Conservation (phyloP, 2,113 vertebrate genomes). For the Cichladusa arquata region DNA sequence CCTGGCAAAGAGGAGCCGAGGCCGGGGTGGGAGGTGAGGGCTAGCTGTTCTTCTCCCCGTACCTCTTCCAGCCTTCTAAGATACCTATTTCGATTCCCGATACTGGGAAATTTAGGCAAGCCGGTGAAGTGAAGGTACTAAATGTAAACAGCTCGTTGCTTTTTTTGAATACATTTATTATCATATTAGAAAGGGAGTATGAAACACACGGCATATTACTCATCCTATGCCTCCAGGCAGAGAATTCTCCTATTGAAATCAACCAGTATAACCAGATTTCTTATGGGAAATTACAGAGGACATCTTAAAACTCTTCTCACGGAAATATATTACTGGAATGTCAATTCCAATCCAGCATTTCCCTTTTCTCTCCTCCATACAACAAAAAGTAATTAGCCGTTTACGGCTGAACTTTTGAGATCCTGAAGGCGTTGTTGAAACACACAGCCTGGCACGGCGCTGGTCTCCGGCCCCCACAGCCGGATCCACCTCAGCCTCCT, state of each 20-base stretch:
- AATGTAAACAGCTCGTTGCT: slow-evolving; percentile 68
- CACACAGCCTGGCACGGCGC: not conserved
- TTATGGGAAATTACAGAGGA: slow-evolving; percentile 75
- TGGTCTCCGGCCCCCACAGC: not conserved
- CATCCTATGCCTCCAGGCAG: slow-evolving; percentile 72
- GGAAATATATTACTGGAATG: slow-evolving; percentile 55
- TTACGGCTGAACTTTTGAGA: slow-evolving; percentile 2
- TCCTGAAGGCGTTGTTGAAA: not conserved
- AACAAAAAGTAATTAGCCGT: slow-evolving; percentile 51
- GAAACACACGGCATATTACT: slow-evolving; percentile 69
- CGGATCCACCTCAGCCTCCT: not conserved
- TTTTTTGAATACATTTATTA: slow-evolving; percentile 67
- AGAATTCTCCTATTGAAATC: slow-evolving; percentile 77
- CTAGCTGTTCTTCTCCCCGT: not conserved
- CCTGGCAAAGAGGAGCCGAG: not conserved
- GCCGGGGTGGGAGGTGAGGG: not conserved
- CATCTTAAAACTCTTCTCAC: slow-evolving; percentile 64
- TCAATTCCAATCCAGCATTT: slow-evolving; percentile 30
- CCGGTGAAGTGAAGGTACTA: slow-evolving; percentile 41
- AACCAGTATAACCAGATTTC: slow-evolving; percentile 78
- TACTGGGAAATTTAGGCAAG: slow-evolving; percentile 24
- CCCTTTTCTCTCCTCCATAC: not conserved
- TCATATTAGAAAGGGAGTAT: slow-evolving; percentile 65
- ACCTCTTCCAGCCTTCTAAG: not conserved
- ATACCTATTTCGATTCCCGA: not conserved